Evolutionary conservation across 2,797 vertebrate genomes (phyloP), one percentile per base, ranked within the genome.

Genomic region (Antrozous pallidus): DNA sequence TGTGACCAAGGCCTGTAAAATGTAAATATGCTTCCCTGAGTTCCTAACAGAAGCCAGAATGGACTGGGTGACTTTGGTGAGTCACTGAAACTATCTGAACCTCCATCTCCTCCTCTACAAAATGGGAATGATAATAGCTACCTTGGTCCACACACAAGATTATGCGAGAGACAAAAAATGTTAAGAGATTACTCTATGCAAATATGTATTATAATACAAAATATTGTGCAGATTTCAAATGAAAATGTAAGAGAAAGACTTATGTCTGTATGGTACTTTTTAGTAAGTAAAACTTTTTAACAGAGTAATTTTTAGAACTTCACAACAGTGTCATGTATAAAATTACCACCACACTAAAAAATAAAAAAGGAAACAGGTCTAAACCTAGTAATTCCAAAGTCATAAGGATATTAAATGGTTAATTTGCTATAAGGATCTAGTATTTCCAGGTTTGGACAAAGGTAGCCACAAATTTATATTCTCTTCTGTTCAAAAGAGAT

Each of bases 1-100:
- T 75, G 40, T 49, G 77, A 95, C 78, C 61, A 80, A 45, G 10
- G 1, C 56, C 38, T 47, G 83, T 74, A n/a, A 81, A 96, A 94
- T 38, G 14, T 94, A 96, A 95, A 88, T 3, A n/a, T 3, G 18
- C 42, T n/a, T 9, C 5, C 78, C 70, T 24, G 20, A 77, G 85
- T 79, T 75, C 93, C n/a, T 31, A 2, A 2, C 11, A 83, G 36
- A 78, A 96, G 8, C 22, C 58, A 54, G 82, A 84, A 22, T 26
- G 58, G 26, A 75, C 11, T 81, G 0, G 51, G 1, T 78, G 54
- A 42, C 6, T n/a, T 36, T 51, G 6, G 38, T 83, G 28, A 88
- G 58, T 36, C 11, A 70, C 11, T 40, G 33, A 28, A 82, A 31
- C 33, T 18, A 36, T 40, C 7, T 61, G 36, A 90, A 73, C 5